Percentiles rank a stretch among this genome's conserved stretches.
Conservation (phyloP, 2,113 vertebrate genomes). For the Balaenoptera acutorostrata region DNA sequence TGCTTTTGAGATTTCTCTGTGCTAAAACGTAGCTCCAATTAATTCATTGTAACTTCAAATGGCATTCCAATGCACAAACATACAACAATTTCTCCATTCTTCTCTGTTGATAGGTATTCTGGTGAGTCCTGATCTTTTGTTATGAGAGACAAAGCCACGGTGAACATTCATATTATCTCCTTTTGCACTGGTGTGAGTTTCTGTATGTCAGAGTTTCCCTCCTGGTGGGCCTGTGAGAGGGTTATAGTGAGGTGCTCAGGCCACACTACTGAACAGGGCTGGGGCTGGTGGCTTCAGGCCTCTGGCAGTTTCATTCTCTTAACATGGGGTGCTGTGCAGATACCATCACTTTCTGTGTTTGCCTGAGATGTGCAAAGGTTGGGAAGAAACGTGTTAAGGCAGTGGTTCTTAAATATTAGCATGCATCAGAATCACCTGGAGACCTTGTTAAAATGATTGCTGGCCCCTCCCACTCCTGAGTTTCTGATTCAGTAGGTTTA, state of each 20-base stretch:
- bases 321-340: neutral
- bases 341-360: neutral
- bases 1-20: constrained; percentile 3
- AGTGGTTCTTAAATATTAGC: neutral
- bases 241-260: neutral
- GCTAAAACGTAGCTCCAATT: neutral
- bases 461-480: neutral
- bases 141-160: neutral
- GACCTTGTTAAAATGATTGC: neutral
- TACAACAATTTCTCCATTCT: neutral
- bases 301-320: neutral
- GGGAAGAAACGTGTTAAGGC: neutral
- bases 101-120: neutral
- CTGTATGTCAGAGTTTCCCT: neutral
- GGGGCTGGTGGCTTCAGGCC: neutral
- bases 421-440: neutral
- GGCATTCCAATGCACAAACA: neutral
- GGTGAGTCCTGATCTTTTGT: neutral
- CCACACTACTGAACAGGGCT: neutral
- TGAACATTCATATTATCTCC: neutral
- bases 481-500: neutral
- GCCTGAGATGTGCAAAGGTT: neutral
- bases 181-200: neutral
- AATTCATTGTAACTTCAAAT: neutral
- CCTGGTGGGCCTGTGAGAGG: neutral